Evolutionary conservation across 2,797 vertebrate species (phyloP).

Genomic region (Mergus octosetaceus): DNA sequence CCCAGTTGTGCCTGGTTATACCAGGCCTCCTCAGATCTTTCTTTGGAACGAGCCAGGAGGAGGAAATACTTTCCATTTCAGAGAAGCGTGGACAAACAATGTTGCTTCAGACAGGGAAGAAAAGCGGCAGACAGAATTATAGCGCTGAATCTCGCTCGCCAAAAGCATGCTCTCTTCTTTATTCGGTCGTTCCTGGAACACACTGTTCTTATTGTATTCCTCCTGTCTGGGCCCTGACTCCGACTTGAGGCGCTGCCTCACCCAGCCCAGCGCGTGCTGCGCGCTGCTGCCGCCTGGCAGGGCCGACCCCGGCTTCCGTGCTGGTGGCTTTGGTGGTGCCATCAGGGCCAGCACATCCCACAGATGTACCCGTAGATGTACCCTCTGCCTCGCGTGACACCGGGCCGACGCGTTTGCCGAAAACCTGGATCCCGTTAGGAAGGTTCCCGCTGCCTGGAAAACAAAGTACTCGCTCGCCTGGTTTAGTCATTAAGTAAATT

Average conservation of each 20-base stretch:
- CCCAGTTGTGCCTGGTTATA: slow-evolving; percentile 54
- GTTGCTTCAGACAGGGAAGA: slow-evolving; percentile 45
- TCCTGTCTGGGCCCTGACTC: not conserved
- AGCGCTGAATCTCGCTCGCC: slow-evolving; percentile 21
- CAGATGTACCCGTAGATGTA: not conserved
- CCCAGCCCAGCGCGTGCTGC: not conserved
- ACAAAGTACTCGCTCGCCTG: slow-evolving; percentile 62
- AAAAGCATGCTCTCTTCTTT: slow-evolving; percentile 62
- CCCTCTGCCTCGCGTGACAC: not conserved
- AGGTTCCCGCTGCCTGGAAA: slow-evolving; percentile 60
- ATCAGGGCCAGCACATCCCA: not conserved
- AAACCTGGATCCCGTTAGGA: slow-evolving; percentile 65
- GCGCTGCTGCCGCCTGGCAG: not conserved
- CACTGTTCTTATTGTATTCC: slow-evolving; percentile 66
- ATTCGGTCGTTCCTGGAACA: slow-evolving; percentile 66
- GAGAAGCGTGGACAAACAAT: slow-evolving; percentile 56
- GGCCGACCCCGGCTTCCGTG: not conserved
- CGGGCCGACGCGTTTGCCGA: not conserved
- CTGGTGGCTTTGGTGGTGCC: not conserved
- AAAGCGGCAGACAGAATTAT: slow-evolving; percentile 38
- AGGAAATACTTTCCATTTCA: slow-evolving; percentile 71
- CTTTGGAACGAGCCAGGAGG: slow-evolving; percentile 38
- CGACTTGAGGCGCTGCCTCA: not conserved
- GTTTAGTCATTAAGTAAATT: slow-evolving; percentile 74
- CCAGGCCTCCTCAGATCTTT: slow-evolving; percentile 58